These are phyloP conservation scores for Trichosurus vulpecula DNA, from an alignment of 2,797 vertebrate genomes.

Conservation along the genomic window DNA sequence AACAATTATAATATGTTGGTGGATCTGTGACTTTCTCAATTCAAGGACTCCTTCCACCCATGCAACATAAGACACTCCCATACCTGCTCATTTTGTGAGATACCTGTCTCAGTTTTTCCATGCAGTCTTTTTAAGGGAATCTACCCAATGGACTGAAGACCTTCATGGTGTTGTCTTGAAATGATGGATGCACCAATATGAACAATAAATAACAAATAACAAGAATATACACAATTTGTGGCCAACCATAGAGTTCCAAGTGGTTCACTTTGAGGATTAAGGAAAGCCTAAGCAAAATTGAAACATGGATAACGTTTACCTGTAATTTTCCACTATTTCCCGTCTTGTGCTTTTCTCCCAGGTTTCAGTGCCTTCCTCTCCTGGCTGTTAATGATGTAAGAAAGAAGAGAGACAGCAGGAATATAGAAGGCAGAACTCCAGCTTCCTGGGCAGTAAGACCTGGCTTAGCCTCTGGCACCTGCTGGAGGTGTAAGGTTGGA, in stretches of 20 bases:
- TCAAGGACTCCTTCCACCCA: not conserved
- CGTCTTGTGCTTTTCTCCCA: not conserved
- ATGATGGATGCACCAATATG: not conserved
- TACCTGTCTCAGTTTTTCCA: not conserved
- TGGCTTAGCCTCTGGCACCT: not conserved
- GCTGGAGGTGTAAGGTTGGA: not conserved
- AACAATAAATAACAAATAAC: not conserved
- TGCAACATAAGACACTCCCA: not conserved
- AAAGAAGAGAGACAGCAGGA: not conserved
- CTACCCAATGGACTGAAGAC: not conserved
- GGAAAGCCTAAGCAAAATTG: not conserved
- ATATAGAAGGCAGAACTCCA: not conserved
- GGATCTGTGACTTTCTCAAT: not conserved
- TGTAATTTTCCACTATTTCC: not conserved
- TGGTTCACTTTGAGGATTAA: not conserved
- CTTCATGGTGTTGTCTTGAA: not conserved
- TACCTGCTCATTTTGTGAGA: not conserved
- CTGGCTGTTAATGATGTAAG: not conserved
- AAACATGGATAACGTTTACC: not conserved
- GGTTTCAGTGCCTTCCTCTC: not conserved
- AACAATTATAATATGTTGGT: not conserved
- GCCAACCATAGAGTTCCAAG: not conserved
- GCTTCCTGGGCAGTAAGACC: not conserved
- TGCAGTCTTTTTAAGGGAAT: not conserved
- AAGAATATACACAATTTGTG: not conserved